Percentiles rank a stretch among this genome's conserved stretches.
phyloP scores from a whole-genome alignment of 2,113 vertebrate species.

The Sturnira hondurensis region DNA sequence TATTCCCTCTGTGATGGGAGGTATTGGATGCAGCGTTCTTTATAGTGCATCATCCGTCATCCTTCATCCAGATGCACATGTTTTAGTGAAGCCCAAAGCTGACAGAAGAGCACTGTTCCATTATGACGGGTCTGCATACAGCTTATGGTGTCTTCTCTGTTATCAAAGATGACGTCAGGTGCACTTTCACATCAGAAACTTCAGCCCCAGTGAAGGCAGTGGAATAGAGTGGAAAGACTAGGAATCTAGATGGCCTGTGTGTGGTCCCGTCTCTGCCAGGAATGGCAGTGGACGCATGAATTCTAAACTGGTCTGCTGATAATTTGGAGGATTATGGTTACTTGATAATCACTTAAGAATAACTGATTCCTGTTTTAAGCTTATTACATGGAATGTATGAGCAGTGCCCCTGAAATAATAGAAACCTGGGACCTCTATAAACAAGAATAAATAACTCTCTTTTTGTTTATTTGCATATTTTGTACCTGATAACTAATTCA shows the following conservation, averaged over 20 bases:
- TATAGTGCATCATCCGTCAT: not conserved
- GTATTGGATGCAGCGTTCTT: not conserved
- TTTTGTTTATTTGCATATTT: not conserved
- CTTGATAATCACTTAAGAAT: not conserved
- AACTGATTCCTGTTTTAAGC: not conserved
- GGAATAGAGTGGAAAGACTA: not conserved
- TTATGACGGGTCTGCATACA: not conserved
- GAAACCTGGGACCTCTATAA: not conserved
- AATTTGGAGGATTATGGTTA: not conserved
- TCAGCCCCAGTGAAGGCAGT: not conserved
- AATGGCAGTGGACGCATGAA: not conserved
- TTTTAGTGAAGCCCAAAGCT: not conserved
- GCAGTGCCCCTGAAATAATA: not conserved
- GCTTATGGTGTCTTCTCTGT: not conserved
- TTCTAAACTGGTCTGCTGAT: not conserved
- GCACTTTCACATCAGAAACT: not conserved
- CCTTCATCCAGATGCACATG: not conserved
- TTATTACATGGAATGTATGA: not conserved
- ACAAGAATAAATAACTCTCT: not conserved
- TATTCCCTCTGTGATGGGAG: not conserved
- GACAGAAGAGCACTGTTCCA: not conserved
- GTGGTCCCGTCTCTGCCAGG: not conserved
- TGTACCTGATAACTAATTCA: not conserved
- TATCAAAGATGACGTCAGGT: not conserved
- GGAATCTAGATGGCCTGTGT: not conserved